Conservation (phyloP, 2,888 invertebrate species). For the Polymixis flavicincta region DNA sequence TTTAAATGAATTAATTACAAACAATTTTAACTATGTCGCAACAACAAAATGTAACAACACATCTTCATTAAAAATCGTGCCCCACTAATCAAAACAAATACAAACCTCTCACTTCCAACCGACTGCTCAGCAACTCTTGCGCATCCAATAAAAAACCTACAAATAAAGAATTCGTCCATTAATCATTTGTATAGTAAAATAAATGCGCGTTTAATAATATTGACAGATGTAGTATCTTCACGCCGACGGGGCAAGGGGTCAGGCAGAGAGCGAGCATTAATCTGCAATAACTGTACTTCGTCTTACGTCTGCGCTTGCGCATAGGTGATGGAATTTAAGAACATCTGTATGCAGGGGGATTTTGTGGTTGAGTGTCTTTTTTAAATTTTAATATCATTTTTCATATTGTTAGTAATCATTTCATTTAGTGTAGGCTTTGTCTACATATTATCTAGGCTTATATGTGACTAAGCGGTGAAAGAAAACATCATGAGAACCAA, state of each 20-base stretch:
- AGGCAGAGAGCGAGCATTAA: conserved; percentile 65
- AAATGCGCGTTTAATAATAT: conserved; percentile 66
- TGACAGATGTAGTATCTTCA: conserved; percentile 68
- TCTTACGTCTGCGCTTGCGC: conserved; percentile 53
- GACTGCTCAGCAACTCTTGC: conserved; percentile 44
- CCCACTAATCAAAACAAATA: conserved; percentile 50
- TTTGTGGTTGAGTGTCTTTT: neutral
- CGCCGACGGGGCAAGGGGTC: conserved; percentile 59
- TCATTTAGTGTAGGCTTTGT: neutral
- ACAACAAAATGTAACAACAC: conserved; percentile 31
- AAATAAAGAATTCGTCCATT: conserved; percentile 62
- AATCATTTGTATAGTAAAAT: conserved; percentile 56
- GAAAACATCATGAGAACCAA: no score
- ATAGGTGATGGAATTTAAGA: conserved; percentile 54
- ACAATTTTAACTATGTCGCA: conserved; percentile 13
- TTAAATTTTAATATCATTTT: neutral
- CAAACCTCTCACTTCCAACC: conserved; percentile 51
- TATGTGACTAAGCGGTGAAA: neutral
- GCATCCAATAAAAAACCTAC: conserved; percentile 46
- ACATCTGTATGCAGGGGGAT: conserved; percentile 13
- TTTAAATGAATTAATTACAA: neutral
- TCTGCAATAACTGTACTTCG: conserved; percentile 66
- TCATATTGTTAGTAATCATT: neutral
- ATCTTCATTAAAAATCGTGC: conserved; percentile 41
- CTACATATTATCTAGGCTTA: neutral